Evolutionary conservation across 2,888 invertebrate genomes (phyloP).

Genomic region (Globia sparganii): DNA sequence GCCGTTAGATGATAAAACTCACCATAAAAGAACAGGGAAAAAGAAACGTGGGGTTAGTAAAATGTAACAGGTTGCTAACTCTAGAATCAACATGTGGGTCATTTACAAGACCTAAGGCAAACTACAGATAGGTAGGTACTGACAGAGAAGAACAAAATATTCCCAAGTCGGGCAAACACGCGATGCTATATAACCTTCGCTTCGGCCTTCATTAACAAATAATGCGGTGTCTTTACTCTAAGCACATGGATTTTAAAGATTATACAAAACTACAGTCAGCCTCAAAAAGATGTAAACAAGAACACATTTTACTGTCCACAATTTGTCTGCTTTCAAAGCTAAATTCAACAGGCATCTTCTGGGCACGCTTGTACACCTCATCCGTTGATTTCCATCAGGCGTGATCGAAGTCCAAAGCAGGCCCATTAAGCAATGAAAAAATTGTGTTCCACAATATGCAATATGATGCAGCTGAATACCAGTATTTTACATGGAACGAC

Average conservation of each 20-base stretch:
- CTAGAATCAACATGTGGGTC: conserved; percentile 38
- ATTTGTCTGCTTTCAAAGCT: neutral
- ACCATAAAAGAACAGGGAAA: neutral
- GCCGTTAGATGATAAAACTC: neutral
- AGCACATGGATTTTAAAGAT: conserved; percentile 44
- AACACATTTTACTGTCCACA: neutral
- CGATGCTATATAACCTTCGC: conserved; percentile 20
- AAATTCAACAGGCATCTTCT: neutral
- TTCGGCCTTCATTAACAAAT: conserved; percentile 32
- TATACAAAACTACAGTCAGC: conserved; percentile 22
- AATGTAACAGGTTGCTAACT: conserved; percentile 34
- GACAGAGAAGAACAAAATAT: conserved; percentile 14
- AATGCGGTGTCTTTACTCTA: conserved; percentile 23
- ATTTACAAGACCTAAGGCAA: conserved; percentile 9
- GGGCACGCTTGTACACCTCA: neutral
- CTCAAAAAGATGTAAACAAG: neutral
- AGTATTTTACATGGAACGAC: too few species aligned
- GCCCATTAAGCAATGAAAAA: too few species aligned
- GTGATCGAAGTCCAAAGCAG: neutral
- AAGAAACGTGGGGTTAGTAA: neutral
- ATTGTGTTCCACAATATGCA: too few species aligned
- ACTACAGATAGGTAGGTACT: neutral
- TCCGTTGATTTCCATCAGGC: neutral
- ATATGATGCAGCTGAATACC: too few species aligned
- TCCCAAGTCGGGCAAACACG: conserved; percentile 12